These are phyloP conservation scores for Hoplostethus atlanticus DNA, from an alignment of 2,797 vertebrate genomes.

Conservation along the genomic window DNA sequence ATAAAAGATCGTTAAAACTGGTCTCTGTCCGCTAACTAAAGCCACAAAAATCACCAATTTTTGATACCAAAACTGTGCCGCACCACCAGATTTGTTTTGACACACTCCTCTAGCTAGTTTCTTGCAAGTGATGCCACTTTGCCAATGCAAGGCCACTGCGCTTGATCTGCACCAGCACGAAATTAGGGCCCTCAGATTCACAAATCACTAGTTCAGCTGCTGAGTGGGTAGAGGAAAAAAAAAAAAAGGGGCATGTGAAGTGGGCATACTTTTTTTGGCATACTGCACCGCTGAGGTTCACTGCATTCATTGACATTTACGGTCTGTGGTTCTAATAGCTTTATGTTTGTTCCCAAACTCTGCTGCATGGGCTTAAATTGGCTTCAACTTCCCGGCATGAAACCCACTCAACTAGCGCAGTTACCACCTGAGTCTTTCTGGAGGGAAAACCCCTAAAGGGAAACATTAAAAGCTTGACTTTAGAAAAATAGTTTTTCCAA, in stretches of 20 bases:
- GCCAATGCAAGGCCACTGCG: too few relatives aligned
- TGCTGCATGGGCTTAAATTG: slow-evolving; percentile 21
- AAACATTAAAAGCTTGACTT: slow-evolving; percentile 51
- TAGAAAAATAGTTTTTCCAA: slow-evolving; percentile 41
- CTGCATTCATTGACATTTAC: slow-evolving; percentile 69
- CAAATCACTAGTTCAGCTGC: slow-evolving; percentile 14
- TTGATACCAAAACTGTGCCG: too few relatives aligned
- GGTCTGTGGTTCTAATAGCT: slow-evolving; percentile 56
- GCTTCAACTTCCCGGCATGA: slow-evolving; percentile 37
- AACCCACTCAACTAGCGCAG: slow-evolving; percentile 41
- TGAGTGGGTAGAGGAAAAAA: slow-evolving; percentile 7
- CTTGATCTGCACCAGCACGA: too few relatives aligned
- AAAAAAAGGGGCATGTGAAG: background rate
- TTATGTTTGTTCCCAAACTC: slow-evolving; percentile 53
- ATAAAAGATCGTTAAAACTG: too few relatives aligned
- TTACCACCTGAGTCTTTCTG: slow-evolving; percentile 40
- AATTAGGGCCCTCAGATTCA: too few relatives aligned
- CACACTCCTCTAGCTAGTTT: too few relatives aligned
- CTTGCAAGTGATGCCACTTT: background rate
- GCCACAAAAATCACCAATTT: too few relatives aligned
- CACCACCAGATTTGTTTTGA: too few relatives aligned
- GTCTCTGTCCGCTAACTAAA: too few relatives aligned
- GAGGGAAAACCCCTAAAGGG: slow-evolving; percentile 5
- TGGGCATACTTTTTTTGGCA: slow-evolving; percentile 29
- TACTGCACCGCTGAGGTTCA: slow-evolving; percentile 59